Base-by-base conservation (phyloP, 2,888 invertebrate species). In the Caenorhabditis japonica region DNA sequence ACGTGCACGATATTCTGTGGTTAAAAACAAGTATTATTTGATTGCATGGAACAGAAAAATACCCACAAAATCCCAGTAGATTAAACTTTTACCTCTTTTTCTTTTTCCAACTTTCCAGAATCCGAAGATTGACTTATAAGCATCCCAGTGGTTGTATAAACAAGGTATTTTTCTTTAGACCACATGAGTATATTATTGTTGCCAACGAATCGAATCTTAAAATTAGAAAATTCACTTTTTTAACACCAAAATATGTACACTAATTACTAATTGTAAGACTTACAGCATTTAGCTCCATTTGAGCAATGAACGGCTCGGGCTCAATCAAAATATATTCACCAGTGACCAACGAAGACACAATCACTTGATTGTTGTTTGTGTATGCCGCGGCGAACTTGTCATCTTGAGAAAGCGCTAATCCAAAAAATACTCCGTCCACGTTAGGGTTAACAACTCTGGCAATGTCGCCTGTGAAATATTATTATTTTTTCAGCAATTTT, bases 331-430 rank as follows among this genome's bases (percentile, higher is more conserved):
- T 91, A 85, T 93, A 94, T 89, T 97, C 97, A 86, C 95, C 96
- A 2, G 96, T 95, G 64, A 96, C 90, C 90, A 95, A 94, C 86
- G 95, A 95, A 19, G 96, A 90, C 3, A 97, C 90, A 15, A 82
- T 78, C 0, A 84, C 93, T 89, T 96, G 95, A 89, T 95, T 94
- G 88, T 96, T 96, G 87, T 96, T 97, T 7, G 97, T 97, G 85
- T 92, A 94, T 0, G 96, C 94, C 4, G 95, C 94, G 0, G 95
- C 95, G 91, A 94, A 95, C 88, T 95, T 94, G 88, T 97, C 97
- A 88, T 97, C 95, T 0, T 94, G 93, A 75, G 95, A 95, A 4
- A 99, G 90, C 17, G 93, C 93, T 77, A 99, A 89, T 12, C 84
- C 84, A 38, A 84, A 81, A 53, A 85, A 84, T 81, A 97, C 96